These are phyloP conservation scores for Pseudolaguvia tuberculata DNA, from an alignment of 2,113 vertebrate species.

Conservation along the genomic window DNA sequence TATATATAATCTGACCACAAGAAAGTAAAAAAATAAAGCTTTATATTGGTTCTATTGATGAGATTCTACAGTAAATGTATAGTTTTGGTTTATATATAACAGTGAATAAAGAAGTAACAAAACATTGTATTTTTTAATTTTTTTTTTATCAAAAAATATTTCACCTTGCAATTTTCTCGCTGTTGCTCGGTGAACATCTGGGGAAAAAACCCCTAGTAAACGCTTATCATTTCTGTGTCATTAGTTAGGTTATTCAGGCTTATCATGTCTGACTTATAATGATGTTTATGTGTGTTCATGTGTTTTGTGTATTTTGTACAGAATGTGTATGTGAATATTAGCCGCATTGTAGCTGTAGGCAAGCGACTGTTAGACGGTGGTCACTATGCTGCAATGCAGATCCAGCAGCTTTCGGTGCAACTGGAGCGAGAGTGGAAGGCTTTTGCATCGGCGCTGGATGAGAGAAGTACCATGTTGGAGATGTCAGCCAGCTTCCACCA, in stretches of 20 bases:
- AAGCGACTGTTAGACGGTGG: conserved; percentile 90
- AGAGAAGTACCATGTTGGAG: conserved; percentile 89
- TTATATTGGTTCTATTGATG: no score
- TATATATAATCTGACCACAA: no score
- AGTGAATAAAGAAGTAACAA: no score
- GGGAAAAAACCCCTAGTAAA: neutral
- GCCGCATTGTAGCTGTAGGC: conserved; percentile 94
- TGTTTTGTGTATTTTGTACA: conserved; percentile 51
- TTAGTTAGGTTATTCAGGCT: neutral
- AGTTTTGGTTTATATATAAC: no score
- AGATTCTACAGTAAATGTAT: no score
- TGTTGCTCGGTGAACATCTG: neutral
- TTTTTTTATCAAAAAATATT: neutral
- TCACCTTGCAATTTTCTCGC: neutral
- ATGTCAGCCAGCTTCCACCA: conserved; percentile 97
- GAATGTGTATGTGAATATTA: conserved; percentile 99
- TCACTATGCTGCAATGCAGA: conserved; percentile 95
- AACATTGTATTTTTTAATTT: no score
- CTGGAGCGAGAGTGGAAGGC: conserved; percentile 98
- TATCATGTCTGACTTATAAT: neutral
- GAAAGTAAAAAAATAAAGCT: no score
- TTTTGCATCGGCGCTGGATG: conserved; percentile 92
- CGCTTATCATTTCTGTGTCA: neutral
- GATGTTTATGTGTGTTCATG: no score
- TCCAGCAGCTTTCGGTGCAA: conserved; percentile 93